A percentile compares a stretch with the other conserved stretches of the same genome.
Conservation (phyloP, 2,797 vertebrate genomes). For the Enteromius viviparus region DNA sequence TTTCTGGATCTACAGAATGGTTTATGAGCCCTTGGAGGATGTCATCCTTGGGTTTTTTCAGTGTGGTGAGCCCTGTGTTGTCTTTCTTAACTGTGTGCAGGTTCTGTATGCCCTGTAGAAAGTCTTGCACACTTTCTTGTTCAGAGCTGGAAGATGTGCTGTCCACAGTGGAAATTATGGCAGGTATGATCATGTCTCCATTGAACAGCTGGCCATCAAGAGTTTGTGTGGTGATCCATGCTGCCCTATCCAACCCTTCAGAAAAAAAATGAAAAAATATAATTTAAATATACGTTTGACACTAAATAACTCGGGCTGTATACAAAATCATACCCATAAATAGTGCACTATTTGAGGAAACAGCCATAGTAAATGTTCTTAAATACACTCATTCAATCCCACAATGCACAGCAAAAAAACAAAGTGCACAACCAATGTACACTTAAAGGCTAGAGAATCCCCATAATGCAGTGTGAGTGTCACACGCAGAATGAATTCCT, state of each 20-base stretch:
- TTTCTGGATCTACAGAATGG: conserved; percentile 69
- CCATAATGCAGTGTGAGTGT: too few relatives aligned
- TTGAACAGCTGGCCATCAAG: conserved; percentile 70
- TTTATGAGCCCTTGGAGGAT: conserved; percentile 73
- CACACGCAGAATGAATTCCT: too few relatives aligned
- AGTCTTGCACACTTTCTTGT: conserved; percentile 58
- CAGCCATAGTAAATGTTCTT: too few relatives aligned
- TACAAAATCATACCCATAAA: too few relatives aligned
- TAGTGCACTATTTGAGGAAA: too few relatives aligned
- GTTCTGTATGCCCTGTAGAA: conserved; percentile 65
- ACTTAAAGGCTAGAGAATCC: too few relatives aligned
- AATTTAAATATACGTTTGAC: conserved; percentile 25
- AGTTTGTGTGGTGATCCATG: conserved; percentile 62
- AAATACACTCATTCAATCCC: too few relatives aligned
- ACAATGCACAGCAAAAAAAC: too few relatives aligned
- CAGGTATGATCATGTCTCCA: conserved; percentile 69
- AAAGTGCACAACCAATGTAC: too few relatives aligned
- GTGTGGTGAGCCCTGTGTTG: conserved; percentile 67
- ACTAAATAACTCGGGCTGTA: not conserved
- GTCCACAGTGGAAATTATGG: conserved; percentile 65
- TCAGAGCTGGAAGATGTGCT: conserved; percentile 59
- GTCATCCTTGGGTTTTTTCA: conserved; percentile 80
- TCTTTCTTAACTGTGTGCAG: conserved; percentile 66
- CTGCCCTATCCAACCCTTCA: conserved; percentile 77
- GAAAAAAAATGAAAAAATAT: conserved; percentile 11